Base-by-base conservation (phyloP, 2,888 invertebrate genomes). In the Cybosia mesomella region DNA sequence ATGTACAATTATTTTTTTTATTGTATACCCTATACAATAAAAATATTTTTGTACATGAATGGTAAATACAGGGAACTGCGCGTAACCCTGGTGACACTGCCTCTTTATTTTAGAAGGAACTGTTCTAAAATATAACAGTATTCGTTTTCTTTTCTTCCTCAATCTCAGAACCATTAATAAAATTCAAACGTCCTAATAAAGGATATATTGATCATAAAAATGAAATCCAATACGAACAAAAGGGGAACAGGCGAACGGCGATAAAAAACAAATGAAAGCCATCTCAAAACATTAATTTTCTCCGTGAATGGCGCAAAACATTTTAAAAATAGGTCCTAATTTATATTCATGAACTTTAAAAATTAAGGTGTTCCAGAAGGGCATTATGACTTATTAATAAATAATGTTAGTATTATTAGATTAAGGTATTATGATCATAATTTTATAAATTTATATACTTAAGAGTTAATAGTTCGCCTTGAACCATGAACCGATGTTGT, bases 231-330 rank as follows among this genome's bases (percentile, higher is more conserved):
- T 87, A 84, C 85, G 82, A 83, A 83, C 84, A 86, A 58, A 87
- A 87, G 84, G 76, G 81, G 73, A 83, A 77, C 79, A 79, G 79
- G 76, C 68, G 82, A 72, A 78, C 77, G 79, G 84, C 75, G 72
- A 85, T 87, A 89, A 89, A 89, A 85, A 76, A 85, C 80, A 84
- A 88, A 89, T 87, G 82, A 84, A 85, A 87, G 82, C 79, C 82
- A 80, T 84, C 79, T 82, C 81, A 86, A 84, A 84, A 72, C 76
- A 82, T 79, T 80, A 85, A 84, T 81, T 80, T 78, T 80, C 71
- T 9, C 71, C 72, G 68, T 67, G 67, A 65, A 73, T 71, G 72
- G 74, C 77, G 34, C 53, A 63, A 32, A 10, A 54, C 54, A 64
- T 77, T 77, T 77, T 81, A 75, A 79, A 86, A 86, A 83, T 80